Percentiles rank a stretch among this genome's conserved stretches.
These are phyloP conservation scores for Babylonia areolata DNA, from an alignment of 1,140 invertebrate species.

Conservation along the genomic window DNA sequence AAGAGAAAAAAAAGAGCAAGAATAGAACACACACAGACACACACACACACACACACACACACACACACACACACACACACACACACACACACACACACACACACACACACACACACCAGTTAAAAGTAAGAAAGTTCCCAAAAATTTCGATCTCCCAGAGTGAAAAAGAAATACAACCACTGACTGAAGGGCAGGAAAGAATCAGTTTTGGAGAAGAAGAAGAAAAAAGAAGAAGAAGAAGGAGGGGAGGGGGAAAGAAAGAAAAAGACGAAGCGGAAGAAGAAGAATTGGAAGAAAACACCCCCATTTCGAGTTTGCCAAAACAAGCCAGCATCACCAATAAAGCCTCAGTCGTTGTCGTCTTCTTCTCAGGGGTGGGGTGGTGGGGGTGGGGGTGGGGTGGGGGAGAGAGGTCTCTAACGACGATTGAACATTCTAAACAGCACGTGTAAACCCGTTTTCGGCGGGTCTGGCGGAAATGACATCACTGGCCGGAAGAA, in stretches of 20 bases:
- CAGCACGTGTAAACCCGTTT: conserved; percentile 25
- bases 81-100: too few relatives aligned
- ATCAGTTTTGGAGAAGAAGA: background rate
- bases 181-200: too few relatives aligned
- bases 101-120: too few relatives aligned
- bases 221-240: background rate
- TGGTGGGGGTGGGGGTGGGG: too few relatives aligned
- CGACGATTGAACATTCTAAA: conserved; percentile 24
- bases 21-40: too few relatives aligned
- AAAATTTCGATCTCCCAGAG: too few relatives aligned
- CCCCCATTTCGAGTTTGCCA: background rate
- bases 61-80: too few relatives aligned
- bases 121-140: too few relatives aligned
- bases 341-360: background rate
- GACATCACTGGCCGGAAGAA: background rate
- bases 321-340: background rate
- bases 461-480: conserved; percentile 5
- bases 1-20: background rate
- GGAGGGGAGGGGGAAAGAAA: background rate
- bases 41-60: too few relatives aligned
- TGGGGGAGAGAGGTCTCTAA: too few relatives aligned
- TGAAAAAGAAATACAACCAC: too few relatives aligned
- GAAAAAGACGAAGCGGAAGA: background rate
- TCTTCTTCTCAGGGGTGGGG: too few relatives aligned
- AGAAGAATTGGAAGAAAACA: background rate